Percentiles rank a stretch among this genome's conserved stretches.
Evolutionary conservation across 2,888 invertebrate genomes (phyloP).

Genomic region (Clusia tigrina): DNA sequence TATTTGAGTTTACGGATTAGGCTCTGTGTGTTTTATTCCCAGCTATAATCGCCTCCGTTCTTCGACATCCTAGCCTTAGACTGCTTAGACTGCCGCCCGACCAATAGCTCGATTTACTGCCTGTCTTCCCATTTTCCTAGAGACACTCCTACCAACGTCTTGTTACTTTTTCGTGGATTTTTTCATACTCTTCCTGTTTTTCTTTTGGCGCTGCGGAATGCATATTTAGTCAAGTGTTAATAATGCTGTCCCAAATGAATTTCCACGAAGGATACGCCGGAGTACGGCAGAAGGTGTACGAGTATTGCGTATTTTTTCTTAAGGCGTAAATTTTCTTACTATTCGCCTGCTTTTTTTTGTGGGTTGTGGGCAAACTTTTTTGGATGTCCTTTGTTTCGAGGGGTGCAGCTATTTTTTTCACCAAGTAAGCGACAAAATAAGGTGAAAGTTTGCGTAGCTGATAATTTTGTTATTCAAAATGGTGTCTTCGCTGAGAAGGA

Average conservation of each 20-base stretch:
- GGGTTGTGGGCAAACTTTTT: not conserved
- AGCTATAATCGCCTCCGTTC: too few species aligned
- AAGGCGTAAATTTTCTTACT: constrained; percentile 11
- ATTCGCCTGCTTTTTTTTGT: constrained; percentile 11
- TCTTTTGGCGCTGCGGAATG: constrained; percentile 43
- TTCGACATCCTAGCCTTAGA: too few species aligned
- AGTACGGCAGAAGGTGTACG: constrained; percentile 48
- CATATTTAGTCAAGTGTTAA: constrained; percentile 65
- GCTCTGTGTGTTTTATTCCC: too few species aligned
- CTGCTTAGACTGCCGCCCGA: too few species aligned
- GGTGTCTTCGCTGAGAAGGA: constrained; percentile 39
- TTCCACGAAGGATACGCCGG: constrained; percentile 24
- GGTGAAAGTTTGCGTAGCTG: constrained; percentile 43
- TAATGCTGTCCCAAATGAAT: constrained; percentile 58
- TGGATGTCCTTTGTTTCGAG: not conserved
- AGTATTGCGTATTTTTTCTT: constrained; percentile 43
- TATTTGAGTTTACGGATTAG: too few species aligned
- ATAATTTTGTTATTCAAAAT: constrained; percentile 63
- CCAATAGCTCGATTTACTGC: too few species aligned
- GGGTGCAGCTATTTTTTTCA: constrained; percentile 3
- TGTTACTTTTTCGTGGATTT: too few species aligned
- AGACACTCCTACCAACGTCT: too few species aligned
- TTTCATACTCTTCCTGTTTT: not conserved
- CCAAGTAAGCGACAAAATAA: constrained; percentile 18
- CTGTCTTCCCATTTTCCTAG: too few species aligned